A percentile compares a stretch with the other conserved stretches of the same genome.
phyloP scores from a whole-genome alignment of 2,113 vertebrate genomes.

The Epinephelus moara region DNA sequence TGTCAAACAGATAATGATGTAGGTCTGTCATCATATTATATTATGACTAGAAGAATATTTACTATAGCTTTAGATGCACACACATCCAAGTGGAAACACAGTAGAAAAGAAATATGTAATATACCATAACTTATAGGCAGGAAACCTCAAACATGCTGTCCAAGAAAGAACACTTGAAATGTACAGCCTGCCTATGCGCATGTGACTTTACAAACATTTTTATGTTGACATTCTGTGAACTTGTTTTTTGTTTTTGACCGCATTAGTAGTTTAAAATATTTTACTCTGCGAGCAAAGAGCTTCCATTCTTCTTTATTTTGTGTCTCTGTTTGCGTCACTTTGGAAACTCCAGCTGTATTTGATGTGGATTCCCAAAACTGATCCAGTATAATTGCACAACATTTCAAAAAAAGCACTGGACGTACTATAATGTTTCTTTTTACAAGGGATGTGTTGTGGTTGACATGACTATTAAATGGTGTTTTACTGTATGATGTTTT shows the following conservation, averaged over 20 bases:
- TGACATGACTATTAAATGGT: neutral
- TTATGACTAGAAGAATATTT: neutral
- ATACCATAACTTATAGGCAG: neutral
- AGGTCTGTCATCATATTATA: conserved; percentile 9
- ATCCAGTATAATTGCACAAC: neutral
- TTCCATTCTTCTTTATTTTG: conserved; percentile 5
- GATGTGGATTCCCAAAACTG: conserved; percentile 5
- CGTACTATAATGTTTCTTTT: conserved; percentile 20
- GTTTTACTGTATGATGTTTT: neutral
- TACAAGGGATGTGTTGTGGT: neutral
- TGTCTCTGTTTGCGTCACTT: neutral
- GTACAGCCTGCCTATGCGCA: neutral
- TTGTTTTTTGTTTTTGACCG: neutral
- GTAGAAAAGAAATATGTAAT: conserved; percentile 1
- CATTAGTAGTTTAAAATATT: conserved; percentile 21
- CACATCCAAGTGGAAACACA: conserved; percentile 23
- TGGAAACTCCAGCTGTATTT: conserved; percentile 2
- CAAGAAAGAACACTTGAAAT: neutral
- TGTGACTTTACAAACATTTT: neutral
- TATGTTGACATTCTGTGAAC: neutral
- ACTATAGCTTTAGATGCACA: neutral
- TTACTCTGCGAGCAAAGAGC: neutral
- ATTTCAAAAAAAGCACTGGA: neutral
- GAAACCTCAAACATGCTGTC: neutral
- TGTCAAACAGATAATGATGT: conserved; percentile 26